Base-by-base conservation (phyloP, 2,797 vertebrate genomes). In the Cossypha dichroa region DNA sequence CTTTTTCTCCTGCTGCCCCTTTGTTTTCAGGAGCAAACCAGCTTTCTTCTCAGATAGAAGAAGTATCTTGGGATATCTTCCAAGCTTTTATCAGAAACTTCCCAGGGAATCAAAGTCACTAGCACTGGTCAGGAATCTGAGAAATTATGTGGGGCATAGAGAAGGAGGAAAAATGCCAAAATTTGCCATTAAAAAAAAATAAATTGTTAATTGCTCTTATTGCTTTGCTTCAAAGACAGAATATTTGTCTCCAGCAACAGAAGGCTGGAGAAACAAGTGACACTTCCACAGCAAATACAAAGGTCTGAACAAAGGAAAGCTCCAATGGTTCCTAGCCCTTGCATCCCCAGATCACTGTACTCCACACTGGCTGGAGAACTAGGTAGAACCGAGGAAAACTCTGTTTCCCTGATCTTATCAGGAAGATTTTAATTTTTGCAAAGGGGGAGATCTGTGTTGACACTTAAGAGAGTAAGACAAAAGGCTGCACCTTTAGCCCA, bases 351-450 rank as follows among this genome's bases (percentile, higher is more conserved):
- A 49, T 45, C n/a, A 45, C 18, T 31, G 41, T 34, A 38, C 29
- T 59, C 20, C 28, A 64, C 10, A 5, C 2, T n/a, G 1, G 0
- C 59, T 48, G 64, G 5, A 67, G 43, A 83, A 40, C 28, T n/a
- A 13, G 5, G 28, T 4, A 87, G 43, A 74, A 38, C 49, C 15
- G 34, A 38, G 28, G 25, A 81, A 86, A 81, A 78, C 5, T 17
- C 13, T 2, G 19, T 7, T 49, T 56, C 85, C 22, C 48, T 67
- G 21, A 75, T 28, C 28, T 64, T 40, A 62, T 7, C 23, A 59
- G 25, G 26, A 81, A 52, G 26, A 41, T 23, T 46, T 54, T 48
- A 1, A 15, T 34, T 82, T 78, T 84, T 89, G n/a, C 25, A 62
- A 58, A 76, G 31, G 28, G 49, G 11, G 77, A 59, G 10, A 72